Evolutionary conservation across 2,113 vertebrate species (phyloP).

Genomic region (Brachionichthys hirsutus): DNA sequence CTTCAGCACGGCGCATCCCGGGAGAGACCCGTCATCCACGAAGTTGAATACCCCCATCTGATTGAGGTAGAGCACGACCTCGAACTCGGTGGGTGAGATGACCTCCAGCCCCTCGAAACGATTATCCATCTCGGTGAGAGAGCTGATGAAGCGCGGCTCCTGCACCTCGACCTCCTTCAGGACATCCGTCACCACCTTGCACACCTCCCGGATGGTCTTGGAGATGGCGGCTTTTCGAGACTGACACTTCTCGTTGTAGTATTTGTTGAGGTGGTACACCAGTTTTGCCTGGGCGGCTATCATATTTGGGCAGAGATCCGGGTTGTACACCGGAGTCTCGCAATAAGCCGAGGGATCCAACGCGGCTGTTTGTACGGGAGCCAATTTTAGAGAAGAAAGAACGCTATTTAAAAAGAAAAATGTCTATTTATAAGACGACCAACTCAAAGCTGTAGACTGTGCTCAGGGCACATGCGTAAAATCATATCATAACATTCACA

Average conservation of each 20-base stretch:
- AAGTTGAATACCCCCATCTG: conserved; percentile 99
- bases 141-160: conserved; percentile 99
- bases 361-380: conserved; percentile 97
- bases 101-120: conserved; percentile 98
- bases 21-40: conserved; percentile 97
- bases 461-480: conserved; percentile 69
- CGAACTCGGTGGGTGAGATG: conserved; percentile 95
- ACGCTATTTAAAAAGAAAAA: conserved; percentile 68
- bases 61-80: conserved; percentile 98
- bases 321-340: conserved; percentile 99
- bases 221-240: conserved; percentile 96
- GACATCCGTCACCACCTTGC: conserved; percentile 98
- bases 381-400: conserved; percentile 94
- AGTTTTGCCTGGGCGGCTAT: conserved; percentile 99
- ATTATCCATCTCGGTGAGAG: conserved; percentile 97
- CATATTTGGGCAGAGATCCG: conserved; percentile 99
- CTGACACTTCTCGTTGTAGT: conserved; percentile 99
- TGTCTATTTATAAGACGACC: conserved; percentile 45
- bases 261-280: conserved; percentile 99
- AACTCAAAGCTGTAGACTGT: conserved; percentile 53
- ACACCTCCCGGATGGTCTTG: conserved; percentile 98
- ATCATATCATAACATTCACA: conserved; percentile 55
- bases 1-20: conserved; percentile 98
- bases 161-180: conserved; percentile 99
- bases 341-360: conserved; percentile 99